Base-by-base conservation (phyloP, 2,113 vertebrate genomes). In the Paratilapia polleni region DNA sequence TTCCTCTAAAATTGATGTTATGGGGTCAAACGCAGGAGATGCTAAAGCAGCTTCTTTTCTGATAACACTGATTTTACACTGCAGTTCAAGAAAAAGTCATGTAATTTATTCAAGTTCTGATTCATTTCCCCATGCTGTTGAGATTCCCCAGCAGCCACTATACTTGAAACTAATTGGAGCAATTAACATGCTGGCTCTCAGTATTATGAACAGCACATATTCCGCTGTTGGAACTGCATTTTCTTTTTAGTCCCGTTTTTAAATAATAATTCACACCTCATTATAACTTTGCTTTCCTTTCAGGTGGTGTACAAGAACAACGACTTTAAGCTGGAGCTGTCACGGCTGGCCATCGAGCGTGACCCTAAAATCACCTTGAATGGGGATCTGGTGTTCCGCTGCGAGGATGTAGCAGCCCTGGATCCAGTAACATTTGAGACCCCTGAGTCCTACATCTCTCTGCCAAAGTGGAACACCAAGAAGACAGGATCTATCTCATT, bases 231-330 rank as follows among this genome's bases (percentile, higher is more conserved):
- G 19, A 19, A 19, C 20, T 2, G 59, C 2, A 4, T n/a, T 76
- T 70, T 73, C 52, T 56, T 76, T 70, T 63, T n/a, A 47, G 4
- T 8, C 11, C 26, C 24, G 41, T 47, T 49, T 49, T 49, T 12
- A 49, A 70, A 70, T 49, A 22, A 70, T 70, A 28, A 43, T 20
- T 26, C 20, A 19, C 52, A 13, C 43, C 43, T 47, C 14, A 15
- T 47, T 47, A 15, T 41, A 52, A 62, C 17, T 9, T 26, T 20
- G 3, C 6, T n/a, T 2, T 43, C 7, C 1, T 52, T 5, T 60
- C n/a, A 99, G 98, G 98, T 99, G 79, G 96, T 99, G 52, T 99
- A 99, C 91, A 99, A 99, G 94, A 99, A 99, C 95, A 99, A 98
- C 0, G 98, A 99, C 94, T 98, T 98, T 76, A 98, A 98, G 92